phyloP scores from a whole-genome alignment of 2,113 vertebrate genomes.

The Crotalus helleri region DNA sequence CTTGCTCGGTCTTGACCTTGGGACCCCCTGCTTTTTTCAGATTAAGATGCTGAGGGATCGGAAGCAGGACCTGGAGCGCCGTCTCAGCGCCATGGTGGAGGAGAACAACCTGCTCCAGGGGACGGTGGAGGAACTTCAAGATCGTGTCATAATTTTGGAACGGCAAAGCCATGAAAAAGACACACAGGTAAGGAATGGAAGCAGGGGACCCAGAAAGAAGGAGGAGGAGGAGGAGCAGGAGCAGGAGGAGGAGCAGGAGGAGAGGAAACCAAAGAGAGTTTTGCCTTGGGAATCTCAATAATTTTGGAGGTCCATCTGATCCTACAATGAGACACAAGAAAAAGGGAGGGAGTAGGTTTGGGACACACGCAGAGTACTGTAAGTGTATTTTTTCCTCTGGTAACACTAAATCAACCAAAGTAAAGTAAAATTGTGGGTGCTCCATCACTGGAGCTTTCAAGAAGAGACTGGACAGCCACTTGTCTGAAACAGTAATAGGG shows the following conservation, averaged over 20 bases:
- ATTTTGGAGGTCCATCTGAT: neutral
- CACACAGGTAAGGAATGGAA: conserved; percentile 77
- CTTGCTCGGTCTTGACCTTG: neutral
- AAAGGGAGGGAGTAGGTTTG: neutral
- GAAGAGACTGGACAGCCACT: neutral
- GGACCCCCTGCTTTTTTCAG: conserved; percentile 61
- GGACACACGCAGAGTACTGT: neutral
- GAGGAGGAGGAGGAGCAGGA: too few species aligned
- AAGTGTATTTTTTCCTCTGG: neutral
- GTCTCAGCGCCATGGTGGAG: conserved; percentile 82
- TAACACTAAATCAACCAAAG: neutral
- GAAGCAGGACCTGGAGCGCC: conserved; percentile 89
- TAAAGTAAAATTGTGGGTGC: neutral
- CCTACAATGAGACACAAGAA: neutral
- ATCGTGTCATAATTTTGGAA: conserved; percentile 86
- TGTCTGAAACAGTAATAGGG: neutral
- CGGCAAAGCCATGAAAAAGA: conserved; percentile 90
- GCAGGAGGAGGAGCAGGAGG: neutral
- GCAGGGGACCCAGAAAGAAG: too few species aligned
- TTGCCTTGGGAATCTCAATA: neutral
- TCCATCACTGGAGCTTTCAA: neutral
- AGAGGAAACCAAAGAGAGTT: neutral
- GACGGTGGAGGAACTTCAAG: conserved; percentile 86
- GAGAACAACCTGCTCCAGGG: conserved; percentile 91
- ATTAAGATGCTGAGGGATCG: conserved; percentile 95